A percentile compares a stretch with the other conserved stretches of the same genome.
Evolutionary conservation across 2,797 vertebrate species (phyloP).

Genomic region (Poecilia gillii): DNA sequence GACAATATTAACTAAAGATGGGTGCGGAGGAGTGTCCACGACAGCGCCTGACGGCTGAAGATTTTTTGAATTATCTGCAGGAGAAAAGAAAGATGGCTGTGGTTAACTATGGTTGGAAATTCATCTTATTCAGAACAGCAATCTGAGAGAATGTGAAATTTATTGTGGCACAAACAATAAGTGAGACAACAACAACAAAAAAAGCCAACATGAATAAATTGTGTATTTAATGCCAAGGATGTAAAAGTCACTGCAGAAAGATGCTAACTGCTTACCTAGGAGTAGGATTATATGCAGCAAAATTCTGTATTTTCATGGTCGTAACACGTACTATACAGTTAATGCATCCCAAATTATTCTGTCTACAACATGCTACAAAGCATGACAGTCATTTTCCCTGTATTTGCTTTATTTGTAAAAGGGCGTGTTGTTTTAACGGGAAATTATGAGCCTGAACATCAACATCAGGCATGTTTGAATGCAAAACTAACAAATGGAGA

Average conservation of each 20-base stretch:
- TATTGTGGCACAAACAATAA: not conserved
- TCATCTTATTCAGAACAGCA: not conserved
- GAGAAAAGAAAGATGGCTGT: conserved; percentile 1
- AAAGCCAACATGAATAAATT: not conserved
- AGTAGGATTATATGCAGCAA: not conserved
- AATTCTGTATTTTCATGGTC: not conserved
- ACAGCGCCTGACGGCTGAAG: conserved; percentile 84
- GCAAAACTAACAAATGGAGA: not conserved
- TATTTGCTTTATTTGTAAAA: not conserved
- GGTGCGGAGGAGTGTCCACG: conserved; percentile 84
- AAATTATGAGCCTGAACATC: not conserved
- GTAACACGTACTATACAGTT: not conserved
- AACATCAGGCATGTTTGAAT: not conserved
- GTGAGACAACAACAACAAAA: not conserved
- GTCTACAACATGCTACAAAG: not conserved
- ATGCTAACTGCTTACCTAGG: not conserved
- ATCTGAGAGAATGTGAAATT: not conserved
- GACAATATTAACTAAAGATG: conserved; percentile 77
- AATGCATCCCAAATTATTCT: not conserved
- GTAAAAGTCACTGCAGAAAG: not conserved
- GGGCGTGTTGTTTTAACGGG: not conserved
- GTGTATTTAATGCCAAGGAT: not conserved
- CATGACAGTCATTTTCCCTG: not conserved
- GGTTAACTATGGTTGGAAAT: conserved; percentile 5
- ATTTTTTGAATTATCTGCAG: conserved; percentile 89